phyloP scores from a whole-genome alignment of 2,888 invertebrate species.

The Pecten maximus region DNA sequence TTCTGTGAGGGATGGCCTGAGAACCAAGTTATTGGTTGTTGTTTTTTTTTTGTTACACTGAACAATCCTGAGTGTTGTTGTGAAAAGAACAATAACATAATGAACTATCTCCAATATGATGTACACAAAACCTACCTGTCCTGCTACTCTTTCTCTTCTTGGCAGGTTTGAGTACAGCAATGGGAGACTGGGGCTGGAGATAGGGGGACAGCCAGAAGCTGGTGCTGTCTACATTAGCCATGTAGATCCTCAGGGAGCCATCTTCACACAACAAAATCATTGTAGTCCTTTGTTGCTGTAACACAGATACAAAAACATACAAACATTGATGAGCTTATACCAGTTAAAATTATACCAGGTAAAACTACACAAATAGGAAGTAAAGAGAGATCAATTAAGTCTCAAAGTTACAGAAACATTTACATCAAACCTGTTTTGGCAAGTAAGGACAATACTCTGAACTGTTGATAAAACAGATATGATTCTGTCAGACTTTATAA shows the following conservation, averaged over 20 bases:
- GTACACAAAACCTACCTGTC: slow-evolving; percentile 76
- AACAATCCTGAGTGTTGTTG: neutral
- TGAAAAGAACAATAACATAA: no score
- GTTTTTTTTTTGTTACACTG: neutral
- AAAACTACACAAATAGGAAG: neutral
- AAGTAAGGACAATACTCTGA: neutral
- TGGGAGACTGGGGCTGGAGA: slow-evolving; percentile 85
- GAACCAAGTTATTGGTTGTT: no score
- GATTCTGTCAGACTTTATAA: no score
- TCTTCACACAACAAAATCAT: slow-evolving; percentile 97
- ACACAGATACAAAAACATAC: neutral
- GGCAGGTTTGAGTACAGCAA: slow-evolving; percentile 83
- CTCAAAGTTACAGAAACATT: neutral
- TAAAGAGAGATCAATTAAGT: neutral
- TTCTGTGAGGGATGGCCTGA: no score
- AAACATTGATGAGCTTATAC: neutral
- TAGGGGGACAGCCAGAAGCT: slow-evolving; percentile 85
- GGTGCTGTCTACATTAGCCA: slow-evolving; percentile 89
- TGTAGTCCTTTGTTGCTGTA: slow-evolving; percentile 88
- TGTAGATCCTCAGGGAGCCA: slow-evolving; percentile 96
- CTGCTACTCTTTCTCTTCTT: slow-evolving; percentile 86
- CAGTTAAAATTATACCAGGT: no score
- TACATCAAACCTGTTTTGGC: neutral
- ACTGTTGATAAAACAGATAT: no score
- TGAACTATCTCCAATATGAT: no score